phyloP scores from a whole-genome alignment of 2,888 invertebrate genomes.

The Cephalotes varians region DNA sequence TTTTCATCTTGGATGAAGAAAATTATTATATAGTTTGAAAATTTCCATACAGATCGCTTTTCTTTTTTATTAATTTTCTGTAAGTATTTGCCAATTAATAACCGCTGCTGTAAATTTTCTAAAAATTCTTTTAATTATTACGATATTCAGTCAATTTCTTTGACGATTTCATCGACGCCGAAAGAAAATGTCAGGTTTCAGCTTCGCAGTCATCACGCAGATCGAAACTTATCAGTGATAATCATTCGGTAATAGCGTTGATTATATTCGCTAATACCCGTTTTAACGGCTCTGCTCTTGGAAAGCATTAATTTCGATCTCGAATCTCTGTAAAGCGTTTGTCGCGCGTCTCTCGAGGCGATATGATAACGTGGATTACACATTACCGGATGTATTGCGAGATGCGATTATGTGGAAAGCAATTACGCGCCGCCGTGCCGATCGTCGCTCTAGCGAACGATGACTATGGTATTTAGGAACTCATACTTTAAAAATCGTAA shows the following conservation, averaged over 20 bases:
- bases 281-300: constrained; percentile 20
- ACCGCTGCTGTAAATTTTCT: background rate
- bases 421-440: constrained; percentile 26
- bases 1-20: background rate
- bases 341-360: constrained; percentile 36
- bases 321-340: constrained; percentile 33
- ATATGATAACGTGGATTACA: constrained; percentile 29
- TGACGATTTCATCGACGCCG: background rate
- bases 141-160: background rate
- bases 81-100: background rate
- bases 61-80: background rate
- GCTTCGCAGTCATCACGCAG: background rate
- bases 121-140: background rate
- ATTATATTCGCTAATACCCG: constrained; percentile 36
- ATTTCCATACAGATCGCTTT: background rate
- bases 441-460: constrained; percentile 13
- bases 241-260: constrained; percentile 23
- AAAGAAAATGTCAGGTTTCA: constrained; percentile 1
- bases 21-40: background rate
- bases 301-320: constrained; percentile 38
- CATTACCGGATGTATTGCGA: constrained; percentile 19
- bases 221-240: constrained; percentile 9
- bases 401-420: constrained; percentile 28
- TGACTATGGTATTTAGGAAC: constrained; percentile 17
- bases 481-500: background rate